phyloP scores from a whole-genome alignment of 2,797 vertebrate genomes.

The Anguilla anguilla region DNA sequence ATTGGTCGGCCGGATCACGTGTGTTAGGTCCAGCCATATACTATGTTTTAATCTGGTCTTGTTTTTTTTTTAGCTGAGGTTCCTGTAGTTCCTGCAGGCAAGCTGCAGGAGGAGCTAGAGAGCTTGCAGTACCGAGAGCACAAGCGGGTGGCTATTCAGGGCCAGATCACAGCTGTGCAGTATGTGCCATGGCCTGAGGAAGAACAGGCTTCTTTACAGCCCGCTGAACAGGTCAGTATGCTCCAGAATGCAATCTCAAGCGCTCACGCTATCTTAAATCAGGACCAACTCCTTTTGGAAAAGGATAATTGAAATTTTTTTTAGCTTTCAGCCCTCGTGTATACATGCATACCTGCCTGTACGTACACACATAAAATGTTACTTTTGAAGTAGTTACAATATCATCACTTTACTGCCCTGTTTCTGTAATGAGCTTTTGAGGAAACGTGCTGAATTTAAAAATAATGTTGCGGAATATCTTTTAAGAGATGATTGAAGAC shows the following conservation, averaged over 20 bases:
- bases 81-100: constrained; percentile 67
- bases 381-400: neutral
- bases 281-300: neutral
- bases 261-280: neutral
- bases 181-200: constrained; percentile 60
- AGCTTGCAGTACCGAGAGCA: constrained; percentile 86
- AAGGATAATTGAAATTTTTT: no score
- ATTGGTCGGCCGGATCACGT: no score
- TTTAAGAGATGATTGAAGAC: neutral
- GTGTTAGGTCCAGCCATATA: no score
- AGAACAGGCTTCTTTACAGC: constrained; percentile 2
- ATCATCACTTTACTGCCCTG: neutral
- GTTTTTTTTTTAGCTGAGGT: constrained; percentile 52
- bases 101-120: constrained; percentile 78
- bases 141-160: constrained; percentile 83
- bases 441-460: neutral
- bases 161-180: constrained; percentile 79
- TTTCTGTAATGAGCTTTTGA: neutral
- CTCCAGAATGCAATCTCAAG: no score
- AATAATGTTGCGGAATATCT: neutral
- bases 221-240: neutral
- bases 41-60: no score
- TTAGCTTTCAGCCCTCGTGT: no score
- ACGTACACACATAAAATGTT: no score
- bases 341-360: no score